Conservation (phyloP, 2,888 invertebrate genomes). For the Mimas tiliae region DNA sequence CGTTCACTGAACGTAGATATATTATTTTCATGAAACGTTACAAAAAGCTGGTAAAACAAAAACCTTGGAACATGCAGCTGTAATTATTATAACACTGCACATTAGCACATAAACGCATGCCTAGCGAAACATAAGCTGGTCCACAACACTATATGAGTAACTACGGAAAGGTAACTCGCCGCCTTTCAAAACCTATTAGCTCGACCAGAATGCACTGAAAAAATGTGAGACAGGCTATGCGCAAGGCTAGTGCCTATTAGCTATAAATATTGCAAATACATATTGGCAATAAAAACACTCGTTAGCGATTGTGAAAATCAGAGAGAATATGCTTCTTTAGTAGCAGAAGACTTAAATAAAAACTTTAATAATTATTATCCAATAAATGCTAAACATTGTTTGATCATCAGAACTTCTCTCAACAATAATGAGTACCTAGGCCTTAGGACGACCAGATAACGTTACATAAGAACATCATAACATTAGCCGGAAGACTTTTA, state of each 20-base stretch:
- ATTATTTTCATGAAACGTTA: constrained; percentile 33
- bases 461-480: too few species aligned
- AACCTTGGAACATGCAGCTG: constrained; percentile 46
- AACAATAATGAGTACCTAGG: background rate
- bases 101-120: constrained; percentile 40
- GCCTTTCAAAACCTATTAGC: constrained; percentile 35
- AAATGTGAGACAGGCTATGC: constrained; percentile 7
- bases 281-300: constrained; percentile 10
- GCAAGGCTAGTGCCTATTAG: constrained; percentile 13
- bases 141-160: background rate
- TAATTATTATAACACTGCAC: constrained; percentile 44
- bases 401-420: background rate
- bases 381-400: background rate
- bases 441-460: too few species aligned
- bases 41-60: constrained; percentile 36
- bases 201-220: constrained; percentile 16
- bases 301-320: background rate
- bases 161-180: constrained; percentile 27
- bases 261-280: constrained; percentile 15
- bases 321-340: background rate
- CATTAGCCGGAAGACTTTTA: too few species aligned
- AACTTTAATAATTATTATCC: background rate
- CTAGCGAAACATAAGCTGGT: constrained; percentile 45
- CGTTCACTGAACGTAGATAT: background rate
- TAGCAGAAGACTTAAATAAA: background rate